Base-by-base conservation (phyloP, 2,888 invertebrate genomes). In the Ditylenchus weischeri region DNA sequence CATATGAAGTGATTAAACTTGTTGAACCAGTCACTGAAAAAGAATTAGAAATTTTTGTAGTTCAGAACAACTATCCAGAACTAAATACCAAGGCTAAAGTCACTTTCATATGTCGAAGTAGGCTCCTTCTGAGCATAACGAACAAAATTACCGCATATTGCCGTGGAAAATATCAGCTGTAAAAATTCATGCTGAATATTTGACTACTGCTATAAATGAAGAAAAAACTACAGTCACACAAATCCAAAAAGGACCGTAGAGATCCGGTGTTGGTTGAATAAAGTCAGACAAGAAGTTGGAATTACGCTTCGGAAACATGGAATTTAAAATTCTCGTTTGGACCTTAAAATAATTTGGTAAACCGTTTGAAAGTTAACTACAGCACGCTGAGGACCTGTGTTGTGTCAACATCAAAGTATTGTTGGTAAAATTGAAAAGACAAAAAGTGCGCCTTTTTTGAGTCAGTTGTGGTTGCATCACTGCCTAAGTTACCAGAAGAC, bases 141-240 rank as follows among this genome's bases (percentile, higher is more conserved):
- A 0, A 92, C 90, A 71, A 96, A 87, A 84, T 96, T 96, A 54
- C 93, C 93, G 82, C 84, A 91, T 21, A 96, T 91, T 7, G 92
- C 95, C 83, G 93, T 93, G 1, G 92, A 90, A 84, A 96, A 94
- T 66, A 95, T 90, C 84, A 96, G 85, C 3, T 35, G 6, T 38
- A 65, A 59, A 29, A 13, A 29, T 29, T 29, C 29, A 5, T 29
- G 29, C 29, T 29, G 2, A 19, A 59, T 13, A 19, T 11, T 23
- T 23, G 19, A 29, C 4, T 48, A 23, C 49, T 47, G 29, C 6
- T 59, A 38, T 49, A 67, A 62, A 43, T 18, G 10, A 6, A 23
- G 15, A 29, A 62, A 62, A 59, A 15, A 23, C n/a, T 54, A 54
- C 54, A 21, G 48, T 61, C 8, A 47, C 35, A 19, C 62, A 64